Conservation (phyloP, 2,113 vertebrate species). For the Crotalus horridus region DNA sequence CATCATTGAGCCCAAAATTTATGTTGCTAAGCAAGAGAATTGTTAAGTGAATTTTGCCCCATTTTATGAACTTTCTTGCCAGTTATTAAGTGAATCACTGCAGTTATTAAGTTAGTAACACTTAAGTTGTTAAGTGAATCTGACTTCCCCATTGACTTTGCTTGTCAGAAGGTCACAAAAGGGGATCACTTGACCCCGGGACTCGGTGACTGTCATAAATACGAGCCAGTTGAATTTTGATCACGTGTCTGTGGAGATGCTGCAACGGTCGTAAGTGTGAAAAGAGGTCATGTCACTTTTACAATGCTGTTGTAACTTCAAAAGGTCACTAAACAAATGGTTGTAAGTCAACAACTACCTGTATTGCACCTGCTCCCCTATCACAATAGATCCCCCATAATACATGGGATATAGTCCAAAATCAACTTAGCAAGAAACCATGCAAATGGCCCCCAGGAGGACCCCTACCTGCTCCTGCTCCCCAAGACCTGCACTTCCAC, state of each 20-base stretch:
- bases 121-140: not conserved
- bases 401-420: not conserved
- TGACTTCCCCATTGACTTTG: not conserved
- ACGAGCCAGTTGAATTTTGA: not conserved
- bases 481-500: constrained; percentile 15
- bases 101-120: not conserved
- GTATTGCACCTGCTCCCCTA: not conserved
- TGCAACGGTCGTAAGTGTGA: not conserved
- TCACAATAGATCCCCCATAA: not conserved
- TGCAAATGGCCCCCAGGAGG: constrained; percentile 22
- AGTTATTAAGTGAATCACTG: not conserved
- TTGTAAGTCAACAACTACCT: not conserved
- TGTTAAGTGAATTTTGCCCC: not conserved
- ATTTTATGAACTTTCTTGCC: not conserved
- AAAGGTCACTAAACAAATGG: not conserved
- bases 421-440: not conserved
- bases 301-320: not conserved
- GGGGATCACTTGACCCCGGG: no score
- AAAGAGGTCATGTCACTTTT: not conserved
- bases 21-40: not conserved
- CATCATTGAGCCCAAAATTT: not conserved
- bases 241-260: not conserved
- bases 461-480: constrained; percentile 64
- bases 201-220: not conserved
- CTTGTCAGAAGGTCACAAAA: not conserved